Base-by-base conservation (phyloP, 2,113 vertebrate species). In the Balaenoptera acutorostrata region DNA sequence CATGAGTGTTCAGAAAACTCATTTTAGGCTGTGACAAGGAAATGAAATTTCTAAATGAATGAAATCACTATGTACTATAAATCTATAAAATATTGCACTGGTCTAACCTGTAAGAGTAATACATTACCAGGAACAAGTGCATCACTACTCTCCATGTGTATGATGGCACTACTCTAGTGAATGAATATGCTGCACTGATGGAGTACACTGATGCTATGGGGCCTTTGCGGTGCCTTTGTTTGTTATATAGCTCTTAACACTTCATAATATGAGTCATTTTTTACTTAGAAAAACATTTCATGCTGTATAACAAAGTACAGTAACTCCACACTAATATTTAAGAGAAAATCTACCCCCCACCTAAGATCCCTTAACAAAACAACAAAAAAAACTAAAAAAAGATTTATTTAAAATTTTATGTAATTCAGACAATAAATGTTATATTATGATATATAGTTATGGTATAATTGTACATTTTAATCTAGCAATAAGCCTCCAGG, bases 381-480 rank as follows among this genome's bases (percentile, higher is more conserved):
- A 93, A 81, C 8, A 83, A 78, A 5, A 93, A 84, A 83, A 69
- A 88, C 57, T 90, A 63, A 64, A 86, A 81, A 90, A n/a, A 69
- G 78, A 83, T 78, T 93, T 97, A 92, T 87, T 97, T 97, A 83
- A 98, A 97, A 68, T 94, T 41, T 96, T 96, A n/a, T 82, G 8
- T 93, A 55, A 31, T 61, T 93, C 93, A 96, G 83, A 94, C 5
- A 96, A 63, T 93, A 81, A 97, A 95, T 97, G 93, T 36, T 97
- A 23, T 15, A 8, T 59, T 97, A 97, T 95, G 94, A 63, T 97
- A 89, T 21, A 61, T 93, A 92, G 86, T 88, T 97, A 49, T 93
- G 98, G n/a, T 85, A 52, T 96, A 98, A 94, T 87, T 97, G 3
- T 36, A 75, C 90, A 96, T 96, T 87, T 80, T 97, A 72, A 97